These are phyloP conservation scores for Ypsolopha scabrella DNA, from an alignment of 2,888 invertebrate species.

Conservation along the genomic window DNA sequence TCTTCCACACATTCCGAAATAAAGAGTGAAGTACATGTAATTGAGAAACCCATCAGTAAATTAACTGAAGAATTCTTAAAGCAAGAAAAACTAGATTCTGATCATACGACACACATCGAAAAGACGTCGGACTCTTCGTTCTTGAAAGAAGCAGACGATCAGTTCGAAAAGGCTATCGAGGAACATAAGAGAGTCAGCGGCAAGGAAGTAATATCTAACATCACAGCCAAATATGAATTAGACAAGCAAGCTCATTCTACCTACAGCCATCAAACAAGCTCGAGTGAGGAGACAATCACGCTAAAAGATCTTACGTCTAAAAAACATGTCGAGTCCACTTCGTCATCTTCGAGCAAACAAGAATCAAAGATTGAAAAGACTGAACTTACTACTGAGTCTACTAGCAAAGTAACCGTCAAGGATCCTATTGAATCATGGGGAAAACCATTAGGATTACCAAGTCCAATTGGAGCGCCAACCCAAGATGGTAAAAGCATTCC, in stretches of 20 bases:
- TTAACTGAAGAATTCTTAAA: constrained; percentile 39
- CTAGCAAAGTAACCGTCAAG: constrained; percentile 24
- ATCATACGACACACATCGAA: constrained; percentile 16
- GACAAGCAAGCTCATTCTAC: constrained; percentile 34
- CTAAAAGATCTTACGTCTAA: constrained; percentile 48
- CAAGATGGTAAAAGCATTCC: constrained; percentile 81
- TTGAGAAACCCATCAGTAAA: constrained; percentile 44
- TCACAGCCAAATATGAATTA: constrained; percentile 73
- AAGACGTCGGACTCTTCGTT: constrained; percentile 55
- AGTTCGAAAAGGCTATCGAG: constrained; percentile 78
- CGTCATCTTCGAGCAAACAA: constrained; percentile 27
- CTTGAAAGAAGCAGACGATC: constrained; percentile 77
- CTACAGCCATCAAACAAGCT: constrained; percentile 43
- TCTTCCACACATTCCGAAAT: constrained; percentile 42
- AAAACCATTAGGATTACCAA: constrained; percentile 90
- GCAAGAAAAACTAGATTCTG: constrained; percentile 36
- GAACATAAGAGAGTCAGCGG: constrained; percentile 76
- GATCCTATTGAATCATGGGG: constrained; percentile 91
- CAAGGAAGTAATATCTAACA: constrained; percentile 72
- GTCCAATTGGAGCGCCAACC: constrained; percentile 76
- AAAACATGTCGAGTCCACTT: constrained; percentile 34
- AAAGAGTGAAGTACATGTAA: constrained; percentile 39
- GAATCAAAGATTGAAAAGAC: constrained; percentile 31
- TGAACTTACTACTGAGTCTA: constrained; percentile 20
- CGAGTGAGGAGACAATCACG: constrained; percentile 38